Evolutionary conservation across 1,140 invertebrate genomes (phyloP).

Genomic region (Drosophila aff.): DNA sequence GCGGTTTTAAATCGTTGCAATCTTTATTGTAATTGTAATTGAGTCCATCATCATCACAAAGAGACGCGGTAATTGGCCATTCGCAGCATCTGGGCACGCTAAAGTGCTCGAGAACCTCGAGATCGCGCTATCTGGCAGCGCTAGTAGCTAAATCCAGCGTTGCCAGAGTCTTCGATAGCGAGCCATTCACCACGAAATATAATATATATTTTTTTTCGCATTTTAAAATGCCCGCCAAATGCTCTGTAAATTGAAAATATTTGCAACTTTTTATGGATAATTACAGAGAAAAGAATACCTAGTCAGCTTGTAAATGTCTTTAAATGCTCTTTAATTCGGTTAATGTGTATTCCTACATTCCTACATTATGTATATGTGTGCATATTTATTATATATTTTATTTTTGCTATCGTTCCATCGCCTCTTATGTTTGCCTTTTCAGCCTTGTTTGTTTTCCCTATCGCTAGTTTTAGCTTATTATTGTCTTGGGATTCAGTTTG

Average conservation of each 20-base stretch:
- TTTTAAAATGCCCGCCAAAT: too few species aligned
- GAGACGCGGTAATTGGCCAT: slow-evolving; percentile 18
- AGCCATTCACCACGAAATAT: too few species aligned
- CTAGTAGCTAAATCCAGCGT: too few species aligned
- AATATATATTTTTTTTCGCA: too few species aligned
- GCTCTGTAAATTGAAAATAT: too few species aligned
- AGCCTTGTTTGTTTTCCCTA: slow-evolving; percentile 5
- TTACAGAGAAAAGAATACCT: background rate
- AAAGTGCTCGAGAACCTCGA: too few species aligned
- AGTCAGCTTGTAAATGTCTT: background rate
- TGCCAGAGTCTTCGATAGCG: too few species aligned
- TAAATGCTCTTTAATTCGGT: background rate
- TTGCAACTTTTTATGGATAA: too few species aligned
- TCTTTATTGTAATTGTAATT: slow-evolving; percentile 49
- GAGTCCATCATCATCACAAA: slow-evolving; percentile 13
- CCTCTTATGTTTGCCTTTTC: background rate
- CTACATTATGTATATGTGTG: too few species aligned
- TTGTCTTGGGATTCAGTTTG: background rate
- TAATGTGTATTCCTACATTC: too few species aligned
- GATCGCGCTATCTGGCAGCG: too few species aligned
- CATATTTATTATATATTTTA: background rate
- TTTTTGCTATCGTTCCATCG: background rate
- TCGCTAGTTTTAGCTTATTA: too few species aligned
- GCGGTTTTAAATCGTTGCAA: slow-evolving; percentile 35
- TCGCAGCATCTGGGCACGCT: slow-evolving; percentile 5